Base-by-base conservation (phyloP, 2,888 invertebrate species). In the Drosophila macrothrix region DNA sequence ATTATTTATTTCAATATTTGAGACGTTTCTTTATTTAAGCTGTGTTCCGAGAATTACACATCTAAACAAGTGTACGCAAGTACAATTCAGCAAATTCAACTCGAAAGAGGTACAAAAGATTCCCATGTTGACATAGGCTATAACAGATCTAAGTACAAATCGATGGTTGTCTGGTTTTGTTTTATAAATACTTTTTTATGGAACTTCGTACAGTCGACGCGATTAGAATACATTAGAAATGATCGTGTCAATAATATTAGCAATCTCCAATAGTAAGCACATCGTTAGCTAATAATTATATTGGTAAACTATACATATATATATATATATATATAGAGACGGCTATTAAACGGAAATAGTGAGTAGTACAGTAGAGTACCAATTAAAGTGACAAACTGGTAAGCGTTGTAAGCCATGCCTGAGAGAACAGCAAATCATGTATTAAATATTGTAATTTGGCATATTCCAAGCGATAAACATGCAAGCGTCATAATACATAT, bases 41-140 rank as follows among this genome's bases (percentile, higher is more conserved):
- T 2, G 50, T 56, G 41, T 62, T 16, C 41, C 50, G 52, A 62
- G 41, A 70, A 59, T 35, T 33, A 33, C 29, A 43, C n/a, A 43
- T 25, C 4, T 43, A 43, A 39, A 28, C 49, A 43, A 41, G 41
- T 50, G 50, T 61, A 49, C 63, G 33, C n/a, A 19, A 4, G 4
- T 28, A 60, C 63, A 75, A 39, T 22, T 60, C 60, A 25, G 67
- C 63, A 33, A 35, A 14, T 12, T 16, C 19, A 10, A 53, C 10
- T 5, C 35, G 62, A 35, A 19, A 62, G 43, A 67, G 49, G 76
- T 70, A 52, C 62, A 53, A 67, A 62, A 35, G 43, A n/a, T 29
- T 39, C 58, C 37, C 25, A 53, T 76, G 75, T 80, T 76, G 64
- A 63, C 68, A 46, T 59, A 61, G 54, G 19, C 65, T 75, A 71